Evolutionary conservation across 2,797 vertebrate species (phyloP).

Genomic region (Balearica regulorum): DNA sequence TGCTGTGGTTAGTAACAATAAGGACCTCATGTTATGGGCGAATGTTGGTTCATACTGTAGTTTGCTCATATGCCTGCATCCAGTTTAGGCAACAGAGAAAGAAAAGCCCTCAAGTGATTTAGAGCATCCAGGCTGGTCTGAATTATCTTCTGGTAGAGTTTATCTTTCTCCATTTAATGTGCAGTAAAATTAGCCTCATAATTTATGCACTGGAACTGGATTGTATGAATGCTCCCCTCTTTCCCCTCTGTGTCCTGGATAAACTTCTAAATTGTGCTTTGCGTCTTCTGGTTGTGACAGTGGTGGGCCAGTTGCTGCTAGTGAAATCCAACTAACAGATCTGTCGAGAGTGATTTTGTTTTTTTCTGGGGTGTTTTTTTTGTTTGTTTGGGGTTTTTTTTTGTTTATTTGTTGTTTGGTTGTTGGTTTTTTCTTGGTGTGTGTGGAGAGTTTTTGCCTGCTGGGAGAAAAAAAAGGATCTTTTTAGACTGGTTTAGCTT

Average conservation of each 20-base stretch:
- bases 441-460: background rate
- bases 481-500: background rate
- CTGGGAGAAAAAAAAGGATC: background rate
- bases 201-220: background rate
- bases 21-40: background rate
- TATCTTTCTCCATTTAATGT: background rate
- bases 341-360: background rate
- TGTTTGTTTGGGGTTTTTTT: background rate
- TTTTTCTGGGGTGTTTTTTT: too few relatives aligned
- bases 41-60: background rate
- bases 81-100: background rate
- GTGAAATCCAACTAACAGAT: background rate
- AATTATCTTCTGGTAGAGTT: background rate
- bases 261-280: background rate
- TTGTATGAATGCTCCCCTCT: background rate
- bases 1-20: background rate
- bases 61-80: background rate
- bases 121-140: background rate
- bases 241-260: background rate
- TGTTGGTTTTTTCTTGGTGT: background rate
- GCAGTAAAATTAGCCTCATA: background rate
- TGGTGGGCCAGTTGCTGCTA: background rate
- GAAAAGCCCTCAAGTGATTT: background rate
- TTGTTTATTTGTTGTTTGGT: too few relatives aligned
- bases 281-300: background rate